A percentile compares a stretch with the other conserved stretches of the same genome.
Evolutionary conservation across 1,140 invertebrate species (phyloP).

Genomic region (Heliconius himera): DNA sequence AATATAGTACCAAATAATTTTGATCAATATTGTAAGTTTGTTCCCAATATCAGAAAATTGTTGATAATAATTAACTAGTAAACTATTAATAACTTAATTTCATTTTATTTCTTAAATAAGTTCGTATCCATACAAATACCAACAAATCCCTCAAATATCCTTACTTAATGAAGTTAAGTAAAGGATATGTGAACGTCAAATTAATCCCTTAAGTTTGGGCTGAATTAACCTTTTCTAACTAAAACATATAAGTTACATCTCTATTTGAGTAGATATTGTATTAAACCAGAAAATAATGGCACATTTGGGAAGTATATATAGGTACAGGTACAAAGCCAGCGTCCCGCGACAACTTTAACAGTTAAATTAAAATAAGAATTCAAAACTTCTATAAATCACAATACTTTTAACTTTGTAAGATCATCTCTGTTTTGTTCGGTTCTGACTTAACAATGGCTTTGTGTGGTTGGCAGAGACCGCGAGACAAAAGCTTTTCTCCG

Average conservation of each 20-base stretch:
- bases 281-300: neutral
- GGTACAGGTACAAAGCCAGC: no score
- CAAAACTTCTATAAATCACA: neutral
- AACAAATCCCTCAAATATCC: neutral
- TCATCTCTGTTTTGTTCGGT: conserved; percentile 4
- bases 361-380: neutral
- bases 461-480: conserved; percentile 7
- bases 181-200: neutral
- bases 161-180: neutral
- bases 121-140: neutral
- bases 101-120: neutral
- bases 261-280: no score
- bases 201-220: neutral
- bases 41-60: no score
- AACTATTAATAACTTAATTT: neutral
- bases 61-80: neutral
- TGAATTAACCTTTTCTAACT: neutral
- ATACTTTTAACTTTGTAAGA: conserved; percentile 10
- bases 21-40: no score
- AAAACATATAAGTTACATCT: neutral
- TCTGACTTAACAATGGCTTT: conserved; percentile 10
- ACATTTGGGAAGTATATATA: neutral
- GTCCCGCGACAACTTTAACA: no score
- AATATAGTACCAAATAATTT: no score
- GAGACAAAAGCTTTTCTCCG: conserved; percentile 5